Base-by-base conservation (phyloP, 1,140 invertebrate genomes). In the Leptopilina clavipes region DNA sequence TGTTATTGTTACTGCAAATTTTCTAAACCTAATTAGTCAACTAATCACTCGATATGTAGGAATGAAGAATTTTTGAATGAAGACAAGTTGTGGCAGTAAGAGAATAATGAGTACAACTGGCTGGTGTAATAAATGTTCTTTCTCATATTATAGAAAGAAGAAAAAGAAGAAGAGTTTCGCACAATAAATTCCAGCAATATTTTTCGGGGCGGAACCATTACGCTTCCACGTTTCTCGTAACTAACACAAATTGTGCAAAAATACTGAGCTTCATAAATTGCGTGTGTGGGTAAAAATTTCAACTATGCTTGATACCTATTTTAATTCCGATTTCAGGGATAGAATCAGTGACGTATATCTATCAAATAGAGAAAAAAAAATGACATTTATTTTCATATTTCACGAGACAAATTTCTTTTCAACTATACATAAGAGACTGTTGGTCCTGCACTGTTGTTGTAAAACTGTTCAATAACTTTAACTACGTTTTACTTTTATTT, bases 101-200 rank as follows among this genome's bases (percentile, higher is more conserved):
- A 12, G 25, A 31, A 37, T 65, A 25, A 8, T 65, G 14, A 65
- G 10, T 8, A 31, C 7, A 31, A 40, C 9, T 31, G 59, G 7
- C 59, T 65, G 59, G 25, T n/a, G n/a, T 65, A 65, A 31, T 65
- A 3, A 31, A 65, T 37, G 22, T 31, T 65, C 22, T 65, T 31
- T 65, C 37, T 31, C 25, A 65, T 65, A 65, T 65, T 31, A 31
- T 22, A 31, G 59, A n/a, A 40, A 73, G 56, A 75, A 44, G 56
- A 73, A 73, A 70, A 44, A 70, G 18, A 22, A 70, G 31, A 22
- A 22, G 31, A 70, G 56, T 75, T 72, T 74, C 40, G n/a, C n/a
- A 17, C 76, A 74, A 82, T 80, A 78, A 78, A 82, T 80, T 80
- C 72, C 40, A 37, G 76, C 74, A 80, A 80, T 75, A 76, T 76